phyloP scores from a whole-genome alignment of 1,140 invertebrate species.

The Stenopsyche tienmushanensis region DNA sequence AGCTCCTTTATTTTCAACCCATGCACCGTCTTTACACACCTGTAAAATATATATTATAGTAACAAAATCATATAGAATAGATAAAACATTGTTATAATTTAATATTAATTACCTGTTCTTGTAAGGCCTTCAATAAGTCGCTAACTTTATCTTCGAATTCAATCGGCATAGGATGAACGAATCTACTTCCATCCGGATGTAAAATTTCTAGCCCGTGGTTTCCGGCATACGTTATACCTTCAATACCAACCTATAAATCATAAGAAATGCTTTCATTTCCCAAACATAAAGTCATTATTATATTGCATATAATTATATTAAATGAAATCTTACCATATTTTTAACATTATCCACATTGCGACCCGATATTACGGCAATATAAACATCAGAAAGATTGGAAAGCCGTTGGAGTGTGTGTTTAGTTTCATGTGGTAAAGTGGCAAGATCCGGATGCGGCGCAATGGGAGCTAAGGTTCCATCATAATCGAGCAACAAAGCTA shows the following conservation, averaged over 20 bases:
- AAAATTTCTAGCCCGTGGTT: constrained; percentile 88
- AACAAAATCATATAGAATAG: background rate
- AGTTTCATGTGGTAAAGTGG: constrained; percentile 79
- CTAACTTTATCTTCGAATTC: constrained; percentile 82
- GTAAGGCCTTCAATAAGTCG: constrained; percentile 73
- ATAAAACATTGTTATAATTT: background rate
- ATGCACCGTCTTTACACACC: constrained; percentile 83
- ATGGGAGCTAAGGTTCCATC: constrained; percentile 88
- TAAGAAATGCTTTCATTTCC: constrained; percentile 17
- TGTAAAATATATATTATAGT: constrained; percentile 43
- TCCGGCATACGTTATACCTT: constrained; percentile 87
- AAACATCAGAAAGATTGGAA: constrained; percentile 84
- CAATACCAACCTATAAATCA: constrained; percentile 69
- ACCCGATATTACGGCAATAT: constrained; percentile 86
- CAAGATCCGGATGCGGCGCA: constrained; percentile 85
- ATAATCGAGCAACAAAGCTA: constrained; percentile 84
- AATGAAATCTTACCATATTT: constrained; percentile 75
- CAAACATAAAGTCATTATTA: background rate
- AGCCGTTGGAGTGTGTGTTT: constrained; percentile 80
- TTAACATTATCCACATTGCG: constrained; percentile 86
- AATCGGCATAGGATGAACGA: constrained; percentile 85
- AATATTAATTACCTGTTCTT: constrained; percentile 67
- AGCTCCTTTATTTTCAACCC: constrained; percentile 90
- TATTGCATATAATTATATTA: background rate
- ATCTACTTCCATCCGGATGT: constrained; percentile 87